Conservation (phyloP, 2,797 vertebrate genomes). For the Loris lydekkerianus region DNA sequence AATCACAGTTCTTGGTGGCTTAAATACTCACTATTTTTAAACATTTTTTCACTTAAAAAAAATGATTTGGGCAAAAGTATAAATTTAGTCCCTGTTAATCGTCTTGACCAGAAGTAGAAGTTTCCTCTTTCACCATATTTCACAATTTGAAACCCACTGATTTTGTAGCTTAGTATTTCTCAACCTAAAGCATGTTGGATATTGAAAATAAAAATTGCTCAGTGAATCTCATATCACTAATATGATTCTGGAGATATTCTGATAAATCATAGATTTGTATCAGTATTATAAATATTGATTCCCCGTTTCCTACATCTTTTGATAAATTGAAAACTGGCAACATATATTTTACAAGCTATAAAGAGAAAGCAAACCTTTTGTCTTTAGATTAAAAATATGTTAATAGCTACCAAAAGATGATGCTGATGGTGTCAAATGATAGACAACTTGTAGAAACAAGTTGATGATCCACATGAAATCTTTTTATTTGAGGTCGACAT, state of each 20-base stretch:
- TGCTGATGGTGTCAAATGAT: background rate
- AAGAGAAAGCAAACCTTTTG: conserved; percentile 7
- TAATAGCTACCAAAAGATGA: background rate
- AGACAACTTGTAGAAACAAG: background rate
- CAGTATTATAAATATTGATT: background rate
- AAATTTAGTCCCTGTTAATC: background rate
- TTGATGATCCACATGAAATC: background rate
- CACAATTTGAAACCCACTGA: background rate
- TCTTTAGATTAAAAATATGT: conserved; percentile 57
- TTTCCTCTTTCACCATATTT: background rate
- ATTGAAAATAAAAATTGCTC: background rate
- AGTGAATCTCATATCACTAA: background rate
- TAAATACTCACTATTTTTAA: background rate
- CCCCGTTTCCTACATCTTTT: background rate
- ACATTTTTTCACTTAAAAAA: background rate
- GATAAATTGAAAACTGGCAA: background rate
- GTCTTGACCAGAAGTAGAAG: background rate
- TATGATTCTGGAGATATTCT: background rate
- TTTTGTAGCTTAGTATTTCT: background rate
- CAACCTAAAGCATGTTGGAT: background rate
- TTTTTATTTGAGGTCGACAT: conserved; percentile 3
- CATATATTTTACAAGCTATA: background rate
- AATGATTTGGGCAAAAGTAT: background rate
- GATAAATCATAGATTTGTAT: background rate
- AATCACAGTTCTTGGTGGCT: background rate